Evolutionary conservation across 2,888 invertebrate genomes (phyloP).

Genomic region (Tetragonisca angustula): DNA sequence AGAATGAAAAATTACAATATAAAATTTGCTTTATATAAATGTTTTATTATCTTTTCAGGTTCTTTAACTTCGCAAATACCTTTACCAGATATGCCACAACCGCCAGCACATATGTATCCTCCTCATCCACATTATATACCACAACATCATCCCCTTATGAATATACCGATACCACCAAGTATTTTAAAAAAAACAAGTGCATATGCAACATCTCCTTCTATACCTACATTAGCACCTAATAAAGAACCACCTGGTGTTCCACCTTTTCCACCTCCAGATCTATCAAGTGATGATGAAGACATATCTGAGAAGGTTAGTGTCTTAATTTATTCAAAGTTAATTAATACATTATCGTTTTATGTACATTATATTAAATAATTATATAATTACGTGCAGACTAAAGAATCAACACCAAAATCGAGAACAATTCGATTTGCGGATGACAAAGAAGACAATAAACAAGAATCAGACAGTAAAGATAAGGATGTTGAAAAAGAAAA

Average conservation of each 20-base stretch:
- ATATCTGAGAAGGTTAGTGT: slow-evolving; percentile 73
- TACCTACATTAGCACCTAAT: slow-evolving; percentile 80
- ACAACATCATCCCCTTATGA: slow-evolving; percentile 84
- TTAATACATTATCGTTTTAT: slow-evolving; percentile 23
- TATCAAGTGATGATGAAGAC: slow-evolving; percentile 87
- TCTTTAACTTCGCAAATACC: slow-evolving; percentile 86
- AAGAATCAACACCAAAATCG: slow-evolving; percentile 84
- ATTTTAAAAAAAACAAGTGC: slow-evolving; percentile 91
- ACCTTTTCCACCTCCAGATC: slow-evolving; percentile 92
- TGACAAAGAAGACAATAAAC: slow-evolving; percentile 86
- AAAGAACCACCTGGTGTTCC: slow-evolving; percentile 94
- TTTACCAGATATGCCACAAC: slow-evolving; percentile 84
- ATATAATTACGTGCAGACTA: slow-evolving; percentile 69
- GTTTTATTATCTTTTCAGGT: slow-evolving; percentile 70
- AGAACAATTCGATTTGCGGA: slow-evolving; percentile 88
- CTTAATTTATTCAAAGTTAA: slow-evolving; percentile 32
- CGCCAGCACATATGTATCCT: slow-evolving; percentile 79
- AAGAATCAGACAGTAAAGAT: slow-evolving; percentile 84
- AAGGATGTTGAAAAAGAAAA: slow-evolving; percentile 80
- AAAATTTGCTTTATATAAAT: slow-evolving; percentile 12
- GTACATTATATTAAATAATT: slow-evolving; percentile 1
- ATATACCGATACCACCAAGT: slow-evolving; percentile 87
- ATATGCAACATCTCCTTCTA: slow-evolving; percentile 80
- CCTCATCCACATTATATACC: slow-evolving; percentile 79
- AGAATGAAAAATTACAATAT: background rate